phyloP scores from a whole-genome alignment of 2,888 invertebrate genomes.

The Drosophila bunnanda region DNA sequence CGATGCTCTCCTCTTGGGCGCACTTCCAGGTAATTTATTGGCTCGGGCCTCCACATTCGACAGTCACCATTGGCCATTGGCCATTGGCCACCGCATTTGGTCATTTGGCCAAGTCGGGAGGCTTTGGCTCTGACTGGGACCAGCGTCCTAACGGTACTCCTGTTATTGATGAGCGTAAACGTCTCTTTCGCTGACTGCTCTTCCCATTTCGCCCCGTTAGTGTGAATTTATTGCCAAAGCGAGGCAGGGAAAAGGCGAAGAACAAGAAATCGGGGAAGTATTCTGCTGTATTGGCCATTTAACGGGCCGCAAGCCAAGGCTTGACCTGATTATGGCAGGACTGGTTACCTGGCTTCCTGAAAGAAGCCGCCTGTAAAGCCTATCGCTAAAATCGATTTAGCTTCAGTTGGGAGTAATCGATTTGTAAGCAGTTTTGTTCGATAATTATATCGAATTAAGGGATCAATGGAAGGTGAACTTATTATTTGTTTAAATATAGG shows the following conservation, averaged over 20 bases:
- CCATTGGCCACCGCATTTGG: constrained; percentile 57
- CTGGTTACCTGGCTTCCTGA: constrained; percentile 55
- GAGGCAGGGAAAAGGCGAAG: constrained; percentile 21
- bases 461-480: too few species aligned
- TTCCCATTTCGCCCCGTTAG: constrained; percentile 56
- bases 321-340: constrained; percentile 77
- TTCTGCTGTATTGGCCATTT: constrained; percentile 46
- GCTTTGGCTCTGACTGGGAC: constrained; percentile 24
- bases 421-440: neutral
- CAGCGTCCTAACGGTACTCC: constrained; percentile 64
- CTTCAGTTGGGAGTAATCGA: neutral
- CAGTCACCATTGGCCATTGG: constrained; percentile 66
- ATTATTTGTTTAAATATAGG: neutral
- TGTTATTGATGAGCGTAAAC: constrained; percentile 70
- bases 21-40: constrained; percentile 77
- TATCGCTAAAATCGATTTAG: neutral
- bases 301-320: constrained; percentile 53
- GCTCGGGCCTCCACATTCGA: constrained; percentile 74
- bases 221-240: constrained; percentile 67
- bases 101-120: constrained; percentile 50
- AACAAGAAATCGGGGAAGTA: constrained; percentile 37
- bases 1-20: constrained; percentile 56
- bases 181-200: constrained; percentile 32
- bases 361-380: neutral
- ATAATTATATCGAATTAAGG: neutral